Evolutionary conservation across 2,888 invertebrate species (phyloP), one percentile per base, ranked within the genome.

Genomic region (Drosophila villosipedis): DNA sequence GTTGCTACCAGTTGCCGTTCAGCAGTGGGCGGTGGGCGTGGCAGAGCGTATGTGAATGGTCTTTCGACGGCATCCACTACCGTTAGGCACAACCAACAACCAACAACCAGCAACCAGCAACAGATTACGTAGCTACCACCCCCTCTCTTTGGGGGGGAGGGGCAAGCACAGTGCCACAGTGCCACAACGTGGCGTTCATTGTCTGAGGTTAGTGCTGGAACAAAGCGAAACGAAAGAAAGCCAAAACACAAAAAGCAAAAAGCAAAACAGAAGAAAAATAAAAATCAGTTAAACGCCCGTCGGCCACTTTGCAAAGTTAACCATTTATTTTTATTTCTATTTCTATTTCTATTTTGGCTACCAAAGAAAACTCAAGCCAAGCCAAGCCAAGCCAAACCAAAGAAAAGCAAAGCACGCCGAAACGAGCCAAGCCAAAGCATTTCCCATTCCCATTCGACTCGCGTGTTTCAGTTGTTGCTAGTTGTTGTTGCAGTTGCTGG

Each of bases 231-330:
- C 53, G 61, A 33, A 54, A 30, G 25, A 55, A 37, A 55, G 12
- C 9, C 37, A 37, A 37, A 41, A 33, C 52, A 57, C 30, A 47
- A 22, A 30, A 30, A 30, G 19, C 30, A 47, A 22, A 30, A 30
- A 30, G 19, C 39, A 55, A 14, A 7, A 52, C 28, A 31, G 10
- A 22, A 28, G 22, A 47, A 37, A 63, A 52, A 12, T 14, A n/a
- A 71, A 83, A 85, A 82, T 82, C 82, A 82, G 82, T 82, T 86
- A 83, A 82, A 81, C 68, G 74, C 72, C 79, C 82, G 68, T 66
- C 55, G 81, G 84, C 78, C 78, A 85, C 77, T 80, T 25, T 80
- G 68, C 60, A 39, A 67, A 67, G 67, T 63, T 54, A 63, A 14
- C 53, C 62, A 57, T 47, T 52, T 39, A 50, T 58, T 61, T 59